These are phyloP conservation scores for Cryptocheilus praepositus DNA, from an alignment of 2,888 invertebrate genomes.

Conservation along the genomic window DNA sequence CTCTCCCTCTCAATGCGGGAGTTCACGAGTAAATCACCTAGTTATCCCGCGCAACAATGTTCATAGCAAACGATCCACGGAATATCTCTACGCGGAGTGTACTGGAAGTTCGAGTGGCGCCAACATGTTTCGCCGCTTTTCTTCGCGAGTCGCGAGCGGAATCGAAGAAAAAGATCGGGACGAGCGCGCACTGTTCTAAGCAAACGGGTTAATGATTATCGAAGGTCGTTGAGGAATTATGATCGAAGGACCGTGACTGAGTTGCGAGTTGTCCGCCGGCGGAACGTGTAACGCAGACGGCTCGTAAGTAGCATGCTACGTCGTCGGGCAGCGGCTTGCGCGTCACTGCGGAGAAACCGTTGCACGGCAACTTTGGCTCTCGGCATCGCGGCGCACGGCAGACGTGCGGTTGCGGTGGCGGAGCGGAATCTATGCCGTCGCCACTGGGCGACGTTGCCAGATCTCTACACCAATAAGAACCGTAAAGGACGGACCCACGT, in stretches of 20 bases:
- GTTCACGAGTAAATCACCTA: too few species aligned
- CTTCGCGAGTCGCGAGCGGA: not conserved
- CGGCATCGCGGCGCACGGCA: conserved; percentile 54
- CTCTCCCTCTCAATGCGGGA: too few species aligned
- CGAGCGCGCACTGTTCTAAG: too few species aligned
- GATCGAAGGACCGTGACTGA: not conserved
- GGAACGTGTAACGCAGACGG: conserved; percentile 51
- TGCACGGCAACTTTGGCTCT: conserved; percentile 48
- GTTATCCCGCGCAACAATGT: too few species aligned
- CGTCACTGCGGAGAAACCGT: conserved; percentile 68
- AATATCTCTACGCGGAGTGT: too few species aligned
- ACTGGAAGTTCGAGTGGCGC: too few species aligned
- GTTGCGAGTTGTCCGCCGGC: conserved; percentile 18
- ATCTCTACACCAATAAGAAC: conserved; percentile 18
- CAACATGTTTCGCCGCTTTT: too few species aligned
- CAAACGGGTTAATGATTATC: too few species aligned
- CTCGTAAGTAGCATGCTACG: conserved; percentile 29
- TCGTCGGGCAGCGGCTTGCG: conserved; percentile 57
- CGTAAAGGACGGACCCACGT: too few species aligned
- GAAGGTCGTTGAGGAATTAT: too few species aligned
- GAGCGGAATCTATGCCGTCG: conserved; percentile 67
- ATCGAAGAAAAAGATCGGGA: not conserved
- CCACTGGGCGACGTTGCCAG: conserved; percentile 52
- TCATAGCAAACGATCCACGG: too few species aligned
- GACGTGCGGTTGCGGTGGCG: conserved; percentile 64